Evolutionary conservation across 2,113 vertebrate genomes (phyloP).

Genomic region (Peromyscus californicus): DNA sequence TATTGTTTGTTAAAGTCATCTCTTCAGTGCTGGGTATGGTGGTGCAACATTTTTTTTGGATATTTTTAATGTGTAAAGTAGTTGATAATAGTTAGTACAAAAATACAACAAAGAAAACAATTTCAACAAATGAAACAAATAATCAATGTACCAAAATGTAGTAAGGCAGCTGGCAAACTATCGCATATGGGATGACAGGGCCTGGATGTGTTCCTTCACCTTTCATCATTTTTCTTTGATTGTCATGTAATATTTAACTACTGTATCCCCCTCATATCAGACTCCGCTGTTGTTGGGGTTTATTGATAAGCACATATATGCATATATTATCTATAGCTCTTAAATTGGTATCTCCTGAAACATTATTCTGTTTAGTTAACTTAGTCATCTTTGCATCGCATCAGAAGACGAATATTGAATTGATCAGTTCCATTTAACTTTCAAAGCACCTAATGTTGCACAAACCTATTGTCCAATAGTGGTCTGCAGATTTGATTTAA

Average conservation of each 20-base stretch:
- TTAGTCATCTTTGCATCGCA: neutral
- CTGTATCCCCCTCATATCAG: neutral
- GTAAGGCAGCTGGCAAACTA: neutral
- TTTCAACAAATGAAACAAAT: neutral
- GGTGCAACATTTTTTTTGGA: neutral
- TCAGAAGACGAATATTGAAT: neutral
- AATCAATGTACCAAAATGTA: neutral
- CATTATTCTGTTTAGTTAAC: neutral
- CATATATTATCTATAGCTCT: neutral
- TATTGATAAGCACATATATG: neutral
- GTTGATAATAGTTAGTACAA: neutral
- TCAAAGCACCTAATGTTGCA: neutral
- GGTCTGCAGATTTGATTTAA: slow-evolving; percentile 36
- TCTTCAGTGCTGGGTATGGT: neutral
- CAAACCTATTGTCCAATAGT: neutral
- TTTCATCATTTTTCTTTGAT: neutral
- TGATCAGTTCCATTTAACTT: neutral
- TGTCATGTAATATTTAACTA: neutral
- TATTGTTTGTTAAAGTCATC: neutral
- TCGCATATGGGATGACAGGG: neutral
- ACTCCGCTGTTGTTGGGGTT: neutral
- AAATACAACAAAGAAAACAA: neutral
- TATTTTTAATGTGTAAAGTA: neutral
- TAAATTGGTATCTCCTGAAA: neutral
- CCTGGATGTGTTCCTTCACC: neutral